phyloP scores from a whole-genome alignment of 2,113 vertebrate species.

The Malurus melanocephalus region DNA sequence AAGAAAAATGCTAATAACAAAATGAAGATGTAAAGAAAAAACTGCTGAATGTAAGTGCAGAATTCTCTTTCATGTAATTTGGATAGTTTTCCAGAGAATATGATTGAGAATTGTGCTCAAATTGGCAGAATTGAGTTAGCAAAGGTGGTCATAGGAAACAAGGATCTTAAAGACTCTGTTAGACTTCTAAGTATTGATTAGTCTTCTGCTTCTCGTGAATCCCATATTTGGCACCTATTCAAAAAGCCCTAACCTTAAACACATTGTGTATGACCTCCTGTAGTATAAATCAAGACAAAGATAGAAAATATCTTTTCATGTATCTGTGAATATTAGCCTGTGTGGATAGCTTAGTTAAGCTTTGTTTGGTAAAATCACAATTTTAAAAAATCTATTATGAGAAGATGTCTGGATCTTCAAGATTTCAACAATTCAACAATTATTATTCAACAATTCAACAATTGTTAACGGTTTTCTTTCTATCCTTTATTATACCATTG shows the following conservation, averaged over 20 bases:
- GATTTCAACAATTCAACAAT: too few species aligned
- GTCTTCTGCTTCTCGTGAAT: neutral
- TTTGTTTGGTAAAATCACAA: neutral
- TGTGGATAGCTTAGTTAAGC: neutral
- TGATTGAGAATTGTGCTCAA: neutral
- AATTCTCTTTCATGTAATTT: neutral
- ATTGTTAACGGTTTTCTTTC: neutral
- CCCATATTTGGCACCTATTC: neutral
- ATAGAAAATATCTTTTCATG: neutral
- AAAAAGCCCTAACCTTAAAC: neutral
- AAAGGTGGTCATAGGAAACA: neutral
- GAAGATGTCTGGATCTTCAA: neutral
- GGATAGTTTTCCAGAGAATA: neutral
- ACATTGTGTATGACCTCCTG: neutral
- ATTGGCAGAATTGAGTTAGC: neutral
- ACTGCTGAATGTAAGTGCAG: neutral
- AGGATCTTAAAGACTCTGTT: neutral
- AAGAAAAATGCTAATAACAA: conserved; percentile 78
- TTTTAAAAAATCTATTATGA: neutral
- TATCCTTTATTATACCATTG: neutral
- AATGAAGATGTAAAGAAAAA: conserved; percentile 38
- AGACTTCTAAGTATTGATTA: neutral
- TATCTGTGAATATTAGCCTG: neutral
- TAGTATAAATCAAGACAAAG: neutral
- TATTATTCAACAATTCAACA: neutral